Evolutionary conservation across 1,140 invertebrate genomes (phyloP), one percentile per base, ranked within the genome.

Genomic region (Metopolophium dirhodum): DNA sequence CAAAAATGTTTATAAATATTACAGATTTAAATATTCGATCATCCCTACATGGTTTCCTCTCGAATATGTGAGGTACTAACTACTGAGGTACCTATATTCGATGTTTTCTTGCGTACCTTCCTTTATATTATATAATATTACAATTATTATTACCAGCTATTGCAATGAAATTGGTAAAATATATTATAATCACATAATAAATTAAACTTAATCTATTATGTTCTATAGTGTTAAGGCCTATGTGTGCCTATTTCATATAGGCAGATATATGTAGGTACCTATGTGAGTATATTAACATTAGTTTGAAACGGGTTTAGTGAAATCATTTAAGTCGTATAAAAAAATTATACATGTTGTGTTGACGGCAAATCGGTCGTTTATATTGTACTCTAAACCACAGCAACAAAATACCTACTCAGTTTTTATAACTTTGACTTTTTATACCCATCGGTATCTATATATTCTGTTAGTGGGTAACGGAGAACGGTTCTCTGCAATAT

Each of bases 391-490:
- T n/a, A 77, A n/a, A 77, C 61, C 30, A n/a, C 30, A 77, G 61
- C 6, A 7, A 77, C 61, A 77, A 77, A 77, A 77, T 77, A n/a
- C 61, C 30, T 77, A 7, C 1, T 1, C 14, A 18, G 61, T 77
- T 77, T 77, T 77, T 77, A 77, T 77, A 77, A 77, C n/a, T 77
- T 77, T 77, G 61, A n/a, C 30, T 77, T 77, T 77, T 77, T 77
- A 77, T 77, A n/a, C 61, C 30, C n/a, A 6, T n/a, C n/a, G 61
- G 61, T n/a, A 61, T 9, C 7, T 57, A 47, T 68, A 54, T 54
- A 54, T 54, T 54, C 22, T 68, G 61, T 68, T 14, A 18, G 30
- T 77, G 61, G 14, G n/a, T 77, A 77, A 77, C n/a, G 61, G n/a
- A 77, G 14, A 77, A 18, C 30, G 14, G 61, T 77, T 77, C 14